Base-by-base conservation (phyloP, 2,888 invertebrate genomes). In the Drosophila borborema region DNA sequence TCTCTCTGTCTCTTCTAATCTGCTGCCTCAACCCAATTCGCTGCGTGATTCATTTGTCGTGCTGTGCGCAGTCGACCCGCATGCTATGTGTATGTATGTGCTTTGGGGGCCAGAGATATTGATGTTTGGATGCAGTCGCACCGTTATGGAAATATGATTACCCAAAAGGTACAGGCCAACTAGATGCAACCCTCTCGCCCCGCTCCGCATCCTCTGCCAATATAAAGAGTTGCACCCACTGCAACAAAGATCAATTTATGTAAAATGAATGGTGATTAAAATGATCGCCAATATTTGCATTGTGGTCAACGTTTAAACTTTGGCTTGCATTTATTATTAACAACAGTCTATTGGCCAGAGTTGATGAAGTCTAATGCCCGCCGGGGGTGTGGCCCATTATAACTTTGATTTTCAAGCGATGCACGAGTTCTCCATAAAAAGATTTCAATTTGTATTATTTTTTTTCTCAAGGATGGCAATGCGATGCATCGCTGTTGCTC, bases 21-120 rank as follows among this genome's bases (percentile, higher is more conserved):
- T 16, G 41, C 49, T 49, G 49, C 31, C 49, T 6, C 49, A 31
- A 34, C 55, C 23, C 58, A 23, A 55, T 68, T 78, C 72, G 62
- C 86, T 66, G 80, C 86, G 75, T 90, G 87, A 90, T 86, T 87
- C 90, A 86, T 89, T 90, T 86, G 84, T 87, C 90, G 87, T 90
- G 87, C 79, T 82, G 82, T 60, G 82, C 72, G 55, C 49, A 55
- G 49, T 68, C 61, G 65, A 75, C 59, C 62, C 68, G 68, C 62
- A 67, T 74, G 67, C 64, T 68, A 49, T 23, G 23, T 23, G 4
- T 23, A 23, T 23, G 23, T 74, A 45, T 72, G 51, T 34, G 40
- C 20, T 70, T 45, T 64, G 56, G 41, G 48, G 51, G 69, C 67
- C 55, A 41, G 58, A 59, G 55, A 51, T 62, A 23, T 49, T 77